These are phyloP conservation scores for Harpalus rubripes DNA, from an alignment of 2,888 invertebrate species.

Conservation along the genomic window DNA sequence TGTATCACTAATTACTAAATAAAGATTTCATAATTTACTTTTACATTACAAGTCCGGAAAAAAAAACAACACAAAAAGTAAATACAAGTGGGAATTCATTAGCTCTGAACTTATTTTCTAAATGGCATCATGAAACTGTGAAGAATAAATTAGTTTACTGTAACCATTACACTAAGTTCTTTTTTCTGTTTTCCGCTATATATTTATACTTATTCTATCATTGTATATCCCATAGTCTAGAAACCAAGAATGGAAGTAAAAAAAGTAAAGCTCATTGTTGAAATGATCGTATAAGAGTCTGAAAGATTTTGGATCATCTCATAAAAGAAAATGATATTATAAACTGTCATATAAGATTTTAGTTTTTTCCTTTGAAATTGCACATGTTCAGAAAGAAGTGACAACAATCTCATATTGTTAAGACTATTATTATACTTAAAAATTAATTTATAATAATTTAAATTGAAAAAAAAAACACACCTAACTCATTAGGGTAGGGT, in stretches of 20 bases:
- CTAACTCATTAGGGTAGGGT: no score
- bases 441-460: no score
- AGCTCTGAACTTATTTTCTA: slow-evolving; percentile 4
- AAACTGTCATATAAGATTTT: slow-evolving; percentile 1
- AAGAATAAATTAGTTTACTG: slow-evolving; percentile 24
- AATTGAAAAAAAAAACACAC: no score
- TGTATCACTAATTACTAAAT: background rate
- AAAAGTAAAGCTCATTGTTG: background rate
- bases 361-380: background rate
- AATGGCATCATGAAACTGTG: background rate
- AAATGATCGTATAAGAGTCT: background rate
- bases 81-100: background rate
- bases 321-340: slow-evolving; percentile 8
- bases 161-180: background rate
- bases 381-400: background rate
- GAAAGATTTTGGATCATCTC: background rate
- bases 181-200: slow-evolving; percentile 6
- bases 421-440: no score
- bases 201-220: background rate
- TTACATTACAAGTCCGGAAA: background rate
- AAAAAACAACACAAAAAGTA: background rate
- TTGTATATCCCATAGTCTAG: background rate
- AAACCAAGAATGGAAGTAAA: background rate
- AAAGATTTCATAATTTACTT: background rate
- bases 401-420: no score